These are phyloP conservation scores for Agrochola macilenta DNA, from an alignment of 2,888 invertebrate species.

Conservation along the genomic window DNA sequence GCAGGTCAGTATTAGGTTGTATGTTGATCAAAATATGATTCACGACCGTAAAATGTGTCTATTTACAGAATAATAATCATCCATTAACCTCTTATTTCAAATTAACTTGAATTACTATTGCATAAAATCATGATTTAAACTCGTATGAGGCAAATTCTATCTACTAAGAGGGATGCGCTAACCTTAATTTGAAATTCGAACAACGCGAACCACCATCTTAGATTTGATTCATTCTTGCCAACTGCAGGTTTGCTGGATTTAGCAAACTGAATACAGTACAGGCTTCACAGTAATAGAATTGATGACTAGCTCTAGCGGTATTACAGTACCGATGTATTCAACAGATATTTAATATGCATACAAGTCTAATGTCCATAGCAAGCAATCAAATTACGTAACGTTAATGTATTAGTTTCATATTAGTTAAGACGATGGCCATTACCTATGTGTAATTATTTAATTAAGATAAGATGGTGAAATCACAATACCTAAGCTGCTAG, in stretches of 20 bases:
- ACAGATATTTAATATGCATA: not conserved
- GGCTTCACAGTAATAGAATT: not conserved
- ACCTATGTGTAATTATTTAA: not conserved
- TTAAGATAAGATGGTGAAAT: too few relatives aligned
- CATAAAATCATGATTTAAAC: too few relatives aligned
- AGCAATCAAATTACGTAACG: conserved; percentile 12
- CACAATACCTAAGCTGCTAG: not conserved
- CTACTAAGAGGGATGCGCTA: not conserved
- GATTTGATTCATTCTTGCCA: conserved; percentile 27
- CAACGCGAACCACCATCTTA: conserved; percentile 12
- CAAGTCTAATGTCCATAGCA: not conserved
- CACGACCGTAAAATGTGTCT: too few relatives aligned
- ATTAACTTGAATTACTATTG: too few relatives aligned
- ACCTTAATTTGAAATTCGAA: conserved; percentile 11
- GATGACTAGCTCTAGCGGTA: conserved; percentile 5
- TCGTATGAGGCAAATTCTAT: too few relatives aligned
- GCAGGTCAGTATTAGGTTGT: not conserved
- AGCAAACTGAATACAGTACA: not conserved
- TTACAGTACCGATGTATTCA: not conserved
- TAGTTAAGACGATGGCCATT: conserved; percentile 1
- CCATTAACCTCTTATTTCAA: too few relatives aligned
- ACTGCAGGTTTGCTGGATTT: conserved; percentile 14
- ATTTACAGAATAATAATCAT: too few relatives aligned
- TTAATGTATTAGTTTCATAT: not conserved
- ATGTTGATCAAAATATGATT: too few relatives aligned